Evolutionary conservation across 2,113 vertebrate species (phyloP).

Genomic region (Phoxinus phoxinus): DNA sequence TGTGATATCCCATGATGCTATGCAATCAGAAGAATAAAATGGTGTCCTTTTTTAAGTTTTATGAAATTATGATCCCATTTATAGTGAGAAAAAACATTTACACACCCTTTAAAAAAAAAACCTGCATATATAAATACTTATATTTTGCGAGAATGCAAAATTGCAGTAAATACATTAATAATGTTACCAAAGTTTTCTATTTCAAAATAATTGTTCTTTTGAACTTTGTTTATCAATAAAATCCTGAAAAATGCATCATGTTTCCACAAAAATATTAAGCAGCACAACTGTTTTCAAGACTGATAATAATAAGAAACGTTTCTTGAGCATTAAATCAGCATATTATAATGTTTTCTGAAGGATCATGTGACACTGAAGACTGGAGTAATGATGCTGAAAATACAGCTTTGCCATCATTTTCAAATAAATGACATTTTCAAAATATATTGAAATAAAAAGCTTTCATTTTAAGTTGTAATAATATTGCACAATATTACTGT

Average conservation of each 20-base stretch:
- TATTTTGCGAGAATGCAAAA: too few species aligned
- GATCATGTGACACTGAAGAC: neutral
- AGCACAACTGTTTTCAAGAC: neutral
- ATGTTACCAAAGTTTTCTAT: too few species aligned
- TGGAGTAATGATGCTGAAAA: neutral
- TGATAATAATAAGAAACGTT: neutral
- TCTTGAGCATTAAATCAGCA: neutral
- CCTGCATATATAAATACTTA: fast-evolving
- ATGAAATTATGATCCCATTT: too few species aligned
- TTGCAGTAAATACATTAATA: too few species aligned
- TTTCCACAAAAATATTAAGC: too few species aligned
- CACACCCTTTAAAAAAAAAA: too few species aligned
- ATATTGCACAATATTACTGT: neutral
- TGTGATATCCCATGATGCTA: neutral
- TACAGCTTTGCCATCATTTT: neutral
- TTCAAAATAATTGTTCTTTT: too few species aligned
- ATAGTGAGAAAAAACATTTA: too few species aligned
- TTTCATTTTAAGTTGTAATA: neutral
- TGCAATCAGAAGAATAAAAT: neutral
- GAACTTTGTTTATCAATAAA: too few species aligned
- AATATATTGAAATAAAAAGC: too few species aligned
- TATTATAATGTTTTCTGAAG: neutral
- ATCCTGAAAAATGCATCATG: too few species aligned
- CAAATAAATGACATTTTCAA: too few species aligned
- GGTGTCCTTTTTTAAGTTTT: neutral